Base-by-base conservation (phyloP, 2,888 invertebrate species). In the Ceriagrion tenellum region DNA sequence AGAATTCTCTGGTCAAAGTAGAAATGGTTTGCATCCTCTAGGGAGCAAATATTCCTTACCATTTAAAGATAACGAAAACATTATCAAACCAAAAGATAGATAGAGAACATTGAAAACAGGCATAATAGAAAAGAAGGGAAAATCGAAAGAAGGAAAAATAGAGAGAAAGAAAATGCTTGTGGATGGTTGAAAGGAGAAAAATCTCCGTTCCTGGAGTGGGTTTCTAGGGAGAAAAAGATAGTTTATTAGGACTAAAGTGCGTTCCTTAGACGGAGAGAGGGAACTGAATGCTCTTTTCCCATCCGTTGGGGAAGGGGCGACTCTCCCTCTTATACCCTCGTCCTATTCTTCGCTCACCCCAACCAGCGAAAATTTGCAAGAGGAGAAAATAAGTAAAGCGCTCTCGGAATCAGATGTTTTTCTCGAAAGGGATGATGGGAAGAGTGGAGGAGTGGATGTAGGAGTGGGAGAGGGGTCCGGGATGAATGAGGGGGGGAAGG, bases 281-380 rank as follows among this genome's bases (percentile, higher is more conserved):
- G 81, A 81, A 35, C 18, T 30, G 35, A 81, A 81, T 35, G 35
- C 35, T 35, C 81, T 26, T 30, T 35, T 81, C 12, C 81, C 81
- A 81, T 35, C 30, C 81, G 30, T 35, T 81, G 81, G 69, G 20
- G 69, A 35, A 81, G 26, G 35, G 18, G n/a, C 13, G 81, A 81
- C 35, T 69, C 26, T 69, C 12, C n/a, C 69, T 26, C 26, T 26
- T n/a, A 26, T 26, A 10, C n/a, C n/a, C 23, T n/a, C 90, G 18
- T 90, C 55, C n/a, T 47, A 55, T 55, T 8, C 47, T 47, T 8
- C 4, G 4, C 13, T 12, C 4, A 6, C 59, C 16, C 12, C 4
- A 55, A n/a, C 8, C 20, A 40, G 90, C 59, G 90, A 35, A 91
- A 91, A 59, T 59, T 91, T 91, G 59, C 55, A 56, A 89, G 10